Evolutionary conservation across 1,140 invertebrate species (phyloP).

Genomic region (Trachymyrmex cornetzi): DNA sequence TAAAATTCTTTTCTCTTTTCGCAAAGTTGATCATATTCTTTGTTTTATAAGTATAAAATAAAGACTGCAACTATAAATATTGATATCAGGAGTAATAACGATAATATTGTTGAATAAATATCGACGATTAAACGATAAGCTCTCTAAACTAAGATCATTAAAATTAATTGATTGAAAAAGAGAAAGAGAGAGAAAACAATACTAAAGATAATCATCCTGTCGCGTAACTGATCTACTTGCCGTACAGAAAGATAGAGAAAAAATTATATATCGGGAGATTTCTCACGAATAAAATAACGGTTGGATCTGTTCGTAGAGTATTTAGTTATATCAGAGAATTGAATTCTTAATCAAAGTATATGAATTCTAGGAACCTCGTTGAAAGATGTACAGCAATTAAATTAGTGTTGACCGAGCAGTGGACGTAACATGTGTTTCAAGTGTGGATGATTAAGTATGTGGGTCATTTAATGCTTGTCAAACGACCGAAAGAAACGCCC

Average conservation of each 20-base stretch:
- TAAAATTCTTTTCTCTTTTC: background rate
- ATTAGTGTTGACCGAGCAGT: constrained; percentile 59
- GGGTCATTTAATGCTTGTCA: constrained; percentile 9
- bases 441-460: constrained; percentile 4
- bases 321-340: constrained; percentile 27
- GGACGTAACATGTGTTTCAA: background rate
- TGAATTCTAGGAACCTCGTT: constrained; percentile 77
- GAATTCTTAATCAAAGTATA: constrained; percentile 68
- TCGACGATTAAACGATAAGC: background rate
- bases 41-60: constrained; percentile 42
- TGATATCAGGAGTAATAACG: background rate
- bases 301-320: constrained; percentile 41
- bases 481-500: constrained; percentile 33
- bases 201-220: constrained; percentile 3
- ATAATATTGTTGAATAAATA: constrained; percentile 8
- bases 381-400: constrained; percentile 74
- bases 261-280: background rate
- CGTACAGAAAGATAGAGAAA: background rate
- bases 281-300: constrained; percentile 59
- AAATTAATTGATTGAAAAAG: background rate
- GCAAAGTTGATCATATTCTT: constrained; percentile 7
- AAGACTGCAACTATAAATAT: background rate
- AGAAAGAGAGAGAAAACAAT: background rate
- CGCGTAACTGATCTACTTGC: background rate
- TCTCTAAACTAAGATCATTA: background rate